Percentiles rank a stretch among this genome's conserved stretches.
phyloP scores from a whole-genome alignment of 2,797 vertebrate species.

The Sebastes jordani region DNA sequence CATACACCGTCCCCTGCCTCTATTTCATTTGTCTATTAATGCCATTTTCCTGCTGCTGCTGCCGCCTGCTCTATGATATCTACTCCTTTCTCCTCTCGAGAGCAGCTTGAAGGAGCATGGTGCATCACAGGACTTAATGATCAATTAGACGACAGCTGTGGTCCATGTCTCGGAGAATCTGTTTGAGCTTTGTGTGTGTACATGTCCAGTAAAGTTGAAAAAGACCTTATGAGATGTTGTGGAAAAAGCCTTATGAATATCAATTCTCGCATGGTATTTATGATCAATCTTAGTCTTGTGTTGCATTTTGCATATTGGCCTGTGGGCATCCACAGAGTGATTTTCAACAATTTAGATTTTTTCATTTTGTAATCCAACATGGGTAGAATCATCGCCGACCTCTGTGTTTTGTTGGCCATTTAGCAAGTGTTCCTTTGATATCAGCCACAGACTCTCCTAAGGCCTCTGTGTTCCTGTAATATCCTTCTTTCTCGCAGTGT shows the following conservation, averaged over 20 bases:
- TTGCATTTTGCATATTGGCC: constrained; percentile 44
- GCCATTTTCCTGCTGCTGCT: constrained; percentile 43
- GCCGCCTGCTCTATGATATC: constrained; percentile 20
- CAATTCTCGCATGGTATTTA: constrained; percentile 28
- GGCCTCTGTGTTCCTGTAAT: constrained; percentile 2
- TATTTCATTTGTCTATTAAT: constrained; percentile 66
- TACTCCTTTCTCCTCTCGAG: constrained; percentile 20
- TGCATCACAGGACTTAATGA: constrained; percentile 66
- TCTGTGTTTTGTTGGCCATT: constrained; percentile 26
- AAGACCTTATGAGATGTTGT: constrained; percentile 15
- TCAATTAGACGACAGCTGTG: constrained; percentile 40
- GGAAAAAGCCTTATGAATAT: constrained; percentile 27
- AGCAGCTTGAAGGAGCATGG: constrained; percentile 32
- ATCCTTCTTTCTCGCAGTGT: neutral
- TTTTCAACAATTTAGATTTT: constrained; percentile 22
- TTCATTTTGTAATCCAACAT: constrained; percentile 45
- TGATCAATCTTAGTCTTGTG: constrained; percentile 27
- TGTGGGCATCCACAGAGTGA: constrained; percentile 20
- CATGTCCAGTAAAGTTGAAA: constrained; percentile 36
- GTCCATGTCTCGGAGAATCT: constrained; percentile 31
- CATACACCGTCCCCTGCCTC: constrained; percentile 38
- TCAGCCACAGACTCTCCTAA: constrained; percentile 10
- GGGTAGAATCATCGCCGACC: constrained; percentile 3
- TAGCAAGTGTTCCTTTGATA: constrained; percentile 38
- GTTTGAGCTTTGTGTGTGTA: constrained; percentile 44